Evolutionary conservation across 2,113 vertebrate genomes (phyloP), one percentile per base, ranked within the genome.

Genomic region (Rhabdornis inornatus): DNA sequence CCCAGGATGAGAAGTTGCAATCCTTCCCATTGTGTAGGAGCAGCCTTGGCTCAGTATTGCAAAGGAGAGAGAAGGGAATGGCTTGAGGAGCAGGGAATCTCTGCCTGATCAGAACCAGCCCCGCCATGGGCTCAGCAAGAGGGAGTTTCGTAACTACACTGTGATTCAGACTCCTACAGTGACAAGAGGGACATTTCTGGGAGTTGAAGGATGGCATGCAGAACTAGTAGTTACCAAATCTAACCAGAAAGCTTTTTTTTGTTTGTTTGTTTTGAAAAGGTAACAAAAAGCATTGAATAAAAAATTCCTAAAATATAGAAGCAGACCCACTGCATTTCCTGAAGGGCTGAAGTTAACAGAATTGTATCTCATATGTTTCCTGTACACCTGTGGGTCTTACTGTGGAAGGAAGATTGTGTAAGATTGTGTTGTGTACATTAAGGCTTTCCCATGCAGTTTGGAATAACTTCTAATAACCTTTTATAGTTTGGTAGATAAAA

Each of bases 401-500:
- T 65, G 45, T 72, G 39, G 31, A 69, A 42, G 31, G 69, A 91
- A 64, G 56, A 40, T 40, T 39, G 55, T 81, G 24, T 77, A 91
- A 68, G 56, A 40, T 40, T 42, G 50, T 81, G 24, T 77, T 93
- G 68, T 77, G 7, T 76, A 50, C 53, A 74, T 72, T 37, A 76
- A 39, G 42, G 30, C 49, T 74, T 90, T 85, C 31, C 52, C 33
- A 33, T 87, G 35, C 28, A 71, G 33, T 87, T 53, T 87, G 65
- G 37, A 81, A n/a, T 87, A 84, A 65, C n/a, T 87, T 87, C 56
- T 69, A 72, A 69, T 78, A 42, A 52, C 16, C 52, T 90, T 70
- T 89, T 80, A 44, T 47, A 74, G 47, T 95, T 94, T 57, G 10
- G 57, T 84, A 71, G 74, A 74, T 72, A 85, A 90, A 94, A 69